Conservation (phyloP, 1,140 invertebrate species). For the Adelges cooleyi region DNA sequence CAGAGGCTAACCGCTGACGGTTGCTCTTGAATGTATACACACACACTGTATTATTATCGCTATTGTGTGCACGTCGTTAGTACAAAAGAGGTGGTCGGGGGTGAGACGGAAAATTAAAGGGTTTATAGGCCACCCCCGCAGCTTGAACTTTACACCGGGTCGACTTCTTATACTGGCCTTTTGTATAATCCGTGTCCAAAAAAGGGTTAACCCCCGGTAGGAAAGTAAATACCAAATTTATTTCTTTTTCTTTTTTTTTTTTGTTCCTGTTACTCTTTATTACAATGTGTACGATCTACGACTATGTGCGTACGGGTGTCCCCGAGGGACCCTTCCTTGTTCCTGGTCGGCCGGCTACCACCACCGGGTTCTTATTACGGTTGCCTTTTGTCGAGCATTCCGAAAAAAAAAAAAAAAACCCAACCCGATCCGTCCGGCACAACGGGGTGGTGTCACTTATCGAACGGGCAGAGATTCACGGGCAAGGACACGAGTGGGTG, state of each 20-base stretch:
- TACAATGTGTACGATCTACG: background rate
- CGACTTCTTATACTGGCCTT: conserved; percentile 25
- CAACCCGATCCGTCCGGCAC: conserved; percentile 17
- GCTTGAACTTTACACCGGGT: background rate
- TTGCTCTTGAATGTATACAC: no score
- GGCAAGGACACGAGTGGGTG: no score
- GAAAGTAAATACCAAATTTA: conserved; percentile 23
- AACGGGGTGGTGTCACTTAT: background rate
- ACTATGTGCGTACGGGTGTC: background rate
- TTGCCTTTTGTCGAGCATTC: background rate
- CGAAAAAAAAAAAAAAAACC: conserved; percentile 3
- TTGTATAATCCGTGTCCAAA: conserved; percentile 19
- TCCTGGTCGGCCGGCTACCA: conserved; percentile 7
- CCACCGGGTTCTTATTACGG: background rate
- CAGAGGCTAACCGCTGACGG: no score
- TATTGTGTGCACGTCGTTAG: no score
- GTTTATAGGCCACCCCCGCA: background rate
- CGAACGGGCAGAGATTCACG: no score
- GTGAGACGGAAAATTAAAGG: background rate
- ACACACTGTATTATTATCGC: no score
- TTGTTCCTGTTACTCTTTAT: background rate
- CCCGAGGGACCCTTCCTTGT: background rate
- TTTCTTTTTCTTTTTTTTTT: conserved; percentile 34
- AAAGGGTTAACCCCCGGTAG: conserved; percentile 17
- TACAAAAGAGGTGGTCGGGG: no score